Percentiles rank a stretch among this genome's conserved stretches.
phyloP scores from a whole-genome alignment of 2,113 vertebrate genomes.

The Agapornis roseicollis region DNA sequence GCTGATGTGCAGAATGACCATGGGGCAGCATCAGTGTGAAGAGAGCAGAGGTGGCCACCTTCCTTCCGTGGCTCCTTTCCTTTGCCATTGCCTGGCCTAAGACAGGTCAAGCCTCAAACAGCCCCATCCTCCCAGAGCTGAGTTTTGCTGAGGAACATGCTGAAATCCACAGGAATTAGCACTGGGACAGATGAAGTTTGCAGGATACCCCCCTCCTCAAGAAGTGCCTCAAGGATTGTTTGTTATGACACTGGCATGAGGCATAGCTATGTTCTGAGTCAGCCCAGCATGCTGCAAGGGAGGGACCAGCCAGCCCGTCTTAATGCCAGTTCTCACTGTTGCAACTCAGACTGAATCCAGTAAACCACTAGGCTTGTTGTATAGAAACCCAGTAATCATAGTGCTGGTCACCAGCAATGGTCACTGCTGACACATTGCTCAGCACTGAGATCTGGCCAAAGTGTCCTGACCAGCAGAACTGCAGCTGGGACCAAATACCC shows the following conservation, averaged over 20 bases:
- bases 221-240: background rate
- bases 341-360: background rate
- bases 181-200: background rate
- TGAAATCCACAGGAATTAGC: background rate
- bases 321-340: background rate
- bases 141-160: background rate
- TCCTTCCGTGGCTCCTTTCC: background rate
- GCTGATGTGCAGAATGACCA: background rate
- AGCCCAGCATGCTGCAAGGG: background rate
- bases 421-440: fast-evolving
- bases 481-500: background rate
- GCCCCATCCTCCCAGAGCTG: background rate
- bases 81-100: background rate
- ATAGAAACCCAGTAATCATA: background rate
- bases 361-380: background rate
- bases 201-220: background rate
- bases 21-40: background rate
- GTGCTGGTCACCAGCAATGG: background rate
- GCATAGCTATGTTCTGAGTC: constrained; percentile 33
- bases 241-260: background rate
- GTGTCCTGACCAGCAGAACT: background rate
- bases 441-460: fast-evolving
- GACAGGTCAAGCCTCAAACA: background rate
- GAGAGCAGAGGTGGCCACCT: background rate
- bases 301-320: background rate